Percentiles rank a stretch among this genome's conserved stretches.
Evolutionary conservation across 2,797 vertebrate species (phyloP).

Genomic region (Ctenopoma multispine): DNA sequence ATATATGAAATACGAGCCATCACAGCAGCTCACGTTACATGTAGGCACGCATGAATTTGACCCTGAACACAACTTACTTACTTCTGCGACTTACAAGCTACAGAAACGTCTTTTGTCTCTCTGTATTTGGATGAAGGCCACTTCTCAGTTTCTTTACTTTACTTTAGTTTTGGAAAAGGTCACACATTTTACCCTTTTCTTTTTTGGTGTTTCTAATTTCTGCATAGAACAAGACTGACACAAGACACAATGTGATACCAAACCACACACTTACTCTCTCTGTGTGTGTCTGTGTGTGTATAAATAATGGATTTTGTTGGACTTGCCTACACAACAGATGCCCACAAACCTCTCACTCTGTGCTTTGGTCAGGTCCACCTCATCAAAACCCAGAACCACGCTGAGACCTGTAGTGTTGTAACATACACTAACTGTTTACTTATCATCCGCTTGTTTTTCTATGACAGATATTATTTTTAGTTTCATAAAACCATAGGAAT

Average conservation of each 20-base stretch:
- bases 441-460: background rate
- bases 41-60: background rate
- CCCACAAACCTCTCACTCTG: constrained; percentile 41
- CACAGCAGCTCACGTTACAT: too few relatives aligned
- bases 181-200: background rate
- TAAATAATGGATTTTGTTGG: constrained; percentile 11
- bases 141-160: background rate
- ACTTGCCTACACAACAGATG: constrained; percentile 38
- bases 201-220: background rate
- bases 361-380: constrained; percentile 46
- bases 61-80: background rate
- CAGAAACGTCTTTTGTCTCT: background rate
- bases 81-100: background rate
- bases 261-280: constrained; percentile 9
- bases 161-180: background rate
- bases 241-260: constrained; percentile 21
- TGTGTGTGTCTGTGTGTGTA: background rate
- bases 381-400: constrained; percentile 23
- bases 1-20: too few relatives aligned
- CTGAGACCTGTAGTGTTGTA: constrained; percentile 25
- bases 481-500: too few relatives aligned
- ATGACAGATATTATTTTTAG: too few relatives aligned
- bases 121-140: constrained; percentile 20
- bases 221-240: background rate
- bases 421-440: background rate